Evolutionary conservation across 2,797 vertebrate species (phyloP).

Genomic region (Cygnus olor): DNA sequence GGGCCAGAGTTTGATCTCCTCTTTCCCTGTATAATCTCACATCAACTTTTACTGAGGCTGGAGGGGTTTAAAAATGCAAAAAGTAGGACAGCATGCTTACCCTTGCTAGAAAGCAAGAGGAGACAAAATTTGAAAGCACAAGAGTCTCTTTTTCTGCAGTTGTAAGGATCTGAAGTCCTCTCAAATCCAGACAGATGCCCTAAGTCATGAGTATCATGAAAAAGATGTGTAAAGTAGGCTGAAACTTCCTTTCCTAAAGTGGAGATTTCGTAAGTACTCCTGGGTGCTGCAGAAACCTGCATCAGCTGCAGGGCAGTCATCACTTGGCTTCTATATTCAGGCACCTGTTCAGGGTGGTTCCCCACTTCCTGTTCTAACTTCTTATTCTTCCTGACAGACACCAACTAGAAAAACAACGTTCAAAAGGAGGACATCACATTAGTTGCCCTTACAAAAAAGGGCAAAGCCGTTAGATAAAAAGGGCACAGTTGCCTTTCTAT

Average conservation of each 20-base stretch:
- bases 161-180: not conserved
- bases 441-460: not conserved
- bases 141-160: not conserved
- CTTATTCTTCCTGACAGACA: not conserved
- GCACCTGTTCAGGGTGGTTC: not conserved
- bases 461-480: not conserved
- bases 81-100: not conserved
- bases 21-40: constrained; percentile 53
- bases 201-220: not conserved
- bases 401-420: not conserved
- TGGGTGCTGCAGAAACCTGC: not conserved
- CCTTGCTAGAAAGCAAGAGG: not conserved
- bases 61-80: not conserved
- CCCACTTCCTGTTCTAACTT: not conserved
- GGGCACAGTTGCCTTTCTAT: not conserved
- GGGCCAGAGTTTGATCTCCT: not conserved
- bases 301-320: not conserved
- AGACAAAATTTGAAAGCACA: not conserved
- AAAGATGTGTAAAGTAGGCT: not conserved
- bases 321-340: not conserved
- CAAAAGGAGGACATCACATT: not conserved
- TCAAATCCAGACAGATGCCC: not conserved
- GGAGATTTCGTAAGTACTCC: not conserved
- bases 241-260: not conserved
- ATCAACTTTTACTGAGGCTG: constrained; percentile 7